Percentiles rank a stretch among this genome's conserved stretches.
These are phyloP conservation scores for Nemotelus pantherinus DNA, from an alignment of 2,888 invertebrate genomes.

Conservation along the genomic window DNA sequence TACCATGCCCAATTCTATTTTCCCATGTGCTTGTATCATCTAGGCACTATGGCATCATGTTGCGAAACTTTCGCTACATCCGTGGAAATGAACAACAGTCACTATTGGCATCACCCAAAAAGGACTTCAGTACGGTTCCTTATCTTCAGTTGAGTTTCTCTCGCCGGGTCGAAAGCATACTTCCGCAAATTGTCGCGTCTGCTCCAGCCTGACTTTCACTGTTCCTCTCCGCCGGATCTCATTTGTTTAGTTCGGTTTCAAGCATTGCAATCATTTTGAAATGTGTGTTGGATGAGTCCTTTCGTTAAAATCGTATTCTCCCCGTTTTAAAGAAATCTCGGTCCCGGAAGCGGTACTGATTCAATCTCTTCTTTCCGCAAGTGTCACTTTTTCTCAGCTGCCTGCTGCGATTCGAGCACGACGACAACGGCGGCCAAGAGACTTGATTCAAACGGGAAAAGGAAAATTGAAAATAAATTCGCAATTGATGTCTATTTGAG, in stretches of 20 bases:
- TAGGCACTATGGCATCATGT: slow-evolving; percentile 24
- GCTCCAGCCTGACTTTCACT: not conserved
- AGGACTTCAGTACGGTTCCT: slow-evolving; percentile 15
- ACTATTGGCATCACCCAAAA: slow-evolving; percentile 25
- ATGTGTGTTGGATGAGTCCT: no score
- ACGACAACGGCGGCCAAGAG: not conserved
- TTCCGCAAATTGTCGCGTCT: slow-evolving; percentile 3
- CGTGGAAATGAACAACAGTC: not conserved
- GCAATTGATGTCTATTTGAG: slow-evolving; percentile 37
- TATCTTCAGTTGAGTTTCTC: slow-evolving; percentile 49
- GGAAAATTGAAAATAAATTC: slow-evolving; percentile 42
- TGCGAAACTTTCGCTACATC: slow-evolving; percentile 31
- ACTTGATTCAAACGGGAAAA: slow-evolving; percentile 17
- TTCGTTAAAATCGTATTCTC: not conserved
- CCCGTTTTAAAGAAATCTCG: not conserved
- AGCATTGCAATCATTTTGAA: no score
- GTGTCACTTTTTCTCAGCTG: not conserved
- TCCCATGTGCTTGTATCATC: slow-evolving; percentile 7
- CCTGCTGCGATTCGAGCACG: no score
- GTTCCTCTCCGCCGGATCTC: not conserved
- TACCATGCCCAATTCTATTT: not conserved
- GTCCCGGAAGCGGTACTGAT: not conserved
- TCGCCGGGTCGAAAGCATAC: slow-evolving; percentile 47
- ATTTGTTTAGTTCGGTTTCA: no score
- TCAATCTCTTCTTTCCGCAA: not conserved